Evolutionary conservation across 2,888 invertebrate species (phyloP).

Genomic region (Silvanus unidentatus): DNA sequence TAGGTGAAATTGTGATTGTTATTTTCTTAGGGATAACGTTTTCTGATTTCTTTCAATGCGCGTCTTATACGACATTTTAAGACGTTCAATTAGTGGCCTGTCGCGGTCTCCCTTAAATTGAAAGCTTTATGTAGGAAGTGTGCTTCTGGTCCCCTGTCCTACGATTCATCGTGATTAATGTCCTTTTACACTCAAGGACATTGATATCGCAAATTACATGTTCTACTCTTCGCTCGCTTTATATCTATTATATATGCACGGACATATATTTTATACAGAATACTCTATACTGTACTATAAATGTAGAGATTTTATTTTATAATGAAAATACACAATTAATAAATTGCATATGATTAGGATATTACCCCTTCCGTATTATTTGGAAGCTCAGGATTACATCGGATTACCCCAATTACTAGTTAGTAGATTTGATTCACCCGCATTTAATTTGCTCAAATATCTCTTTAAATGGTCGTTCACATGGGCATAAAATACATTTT

Average conservation of each 20-base stretch:
- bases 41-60: slow-evolving; percentile 7
- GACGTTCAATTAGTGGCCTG: slow-evolving; percentile 25
- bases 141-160: slow-evolving; percentile 16
- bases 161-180: slow-evolving; percentile 25
- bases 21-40: slow-evolving; percentile 2
- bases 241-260: no score
- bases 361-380: slow-evolving; percentile 15
- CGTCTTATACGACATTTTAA: slow-evolving; percentile 20
- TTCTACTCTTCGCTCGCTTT: slow-evolving; percentile 11
- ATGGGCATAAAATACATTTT: background rate
- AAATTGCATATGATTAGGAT: slow-evolving; percentile 27
- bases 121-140: slow-evolving; percentile 23
- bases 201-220: no score
- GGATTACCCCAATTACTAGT: slow-evolving; percentile 30
- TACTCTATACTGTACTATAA: no score
- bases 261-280: background rate
- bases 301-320: slow-evolving; percentile 6
- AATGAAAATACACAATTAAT: slow-evolving; percentile 20
- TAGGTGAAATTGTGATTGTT: slow-evolving; percentile 14
- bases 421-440: slow-evolving; percentile 3
- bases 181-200: slow-evolving; percentile 11
- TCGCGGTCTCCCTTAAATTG: slow-evolving; percentile 22
- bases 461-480: background rate
- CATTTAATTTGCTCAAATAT: background rate
- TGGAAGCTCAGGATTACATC: slow-evolving; percentile 22